phyloP scores from a whole-genome alignment of 1,140 invertebrate genomes.

The Odontomachus brunneus region DNA sequence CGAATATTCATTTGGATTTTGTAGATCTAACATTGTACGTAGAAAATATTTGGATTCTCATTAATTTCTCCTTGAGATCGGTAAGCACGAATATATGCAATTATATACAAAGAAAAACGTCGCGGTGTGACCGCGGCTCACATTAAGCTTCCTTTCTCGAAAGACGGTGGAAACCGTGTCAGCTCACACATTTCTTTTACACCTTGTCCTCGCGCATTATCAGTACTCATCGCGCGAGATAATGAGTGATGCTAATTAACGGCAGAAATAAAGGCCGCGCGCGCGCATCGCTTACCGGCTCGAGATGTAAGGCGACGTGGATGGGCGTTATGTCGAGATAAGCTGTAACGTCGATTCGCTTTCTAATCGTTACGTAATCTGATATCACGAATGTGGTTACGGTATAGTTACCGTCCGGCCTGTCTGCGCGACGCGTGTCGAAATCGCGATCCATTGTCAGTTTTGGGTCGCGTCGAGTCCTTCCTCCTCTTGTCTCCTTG shows the following conservation, averaged over 20 bases:
- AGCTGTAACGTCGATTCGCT: constrained; percentile 64
- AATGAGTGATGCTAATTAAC: constrained; percentile 47
- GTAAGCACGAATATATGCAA: too few relatives aligned
- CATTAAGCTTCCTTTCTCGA: too few relatives aligned
- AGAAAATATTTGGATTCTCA: too few relatives aligned
- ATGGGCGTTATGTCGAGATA: constrained; percentile 28
- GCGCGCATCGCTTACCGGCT: not conserved
- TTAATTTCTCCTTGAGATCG: too few relatives aligned
- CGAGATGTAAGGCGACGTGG: constrained; percentile 11
- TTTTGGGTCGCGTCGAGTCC: too few relatives aligned
- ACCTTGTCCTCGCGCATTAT: constrained; percentile 1
- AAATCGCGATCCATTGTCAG: constrained; percentile 9
- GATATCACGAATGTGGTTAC: constrained; percentile 26
- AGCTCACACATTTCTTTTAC: not conserved
- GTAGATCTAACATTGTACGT: too few relatives aligned
- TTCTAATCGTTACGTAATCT: constrained; percentile 71
- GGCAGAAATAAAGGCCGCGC: constrained; percentile 26
- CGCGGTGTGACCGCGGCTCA: too few relatives aligned
- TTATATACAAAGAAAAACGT: too few relatives aligned
- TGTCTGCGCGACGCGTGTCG: not conserved
- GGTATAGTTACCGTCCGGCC: constrained; percentile 3
- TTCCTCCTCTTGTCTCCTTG: too few relatives aligned
- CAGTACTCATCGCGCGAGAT: constrained; percentile 38
- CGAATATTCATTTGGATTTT: too few relatives aligned
- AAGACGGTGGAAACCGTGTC: not conserved